These are phyloP conservation scores for Sisyra terminalis DNA, from an alignment of 2,888 invertebrate genomes.

Conservation along the genomic window DNA sequence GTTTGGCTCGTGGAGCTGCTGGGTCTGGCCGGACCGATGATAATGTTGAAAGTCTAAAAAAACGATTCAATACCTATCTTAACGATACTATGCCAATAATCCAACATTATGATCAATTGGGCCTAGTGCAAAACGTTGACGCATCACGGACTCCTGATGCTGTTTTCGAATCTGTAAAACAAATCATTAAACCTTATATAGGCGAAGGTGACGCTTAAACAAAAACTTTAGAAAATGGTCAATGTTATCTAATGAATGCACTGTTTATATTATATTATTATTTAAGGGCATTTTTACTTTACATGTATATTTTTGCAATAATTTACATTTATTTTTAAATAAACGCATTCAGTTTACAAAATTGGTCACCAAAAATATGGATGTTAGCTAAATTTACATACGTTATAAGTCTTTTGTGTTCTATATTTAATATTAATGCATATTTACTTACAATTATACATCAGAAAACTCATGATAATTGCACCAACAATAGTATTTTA, in stretches of 20 bases:
- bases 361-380: too few relatives aligned
- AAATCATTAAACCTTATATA: slow-evolving; percentile 15
- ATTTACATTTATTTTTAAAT: too few relatives aligned
- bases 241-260: not conserved
- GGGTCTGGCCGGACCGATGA: slow-evolving; percentile 92
- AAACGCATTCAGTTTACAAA: too few relatives aligned
- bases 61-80: slow-evolving; percentile 72
- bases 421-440: too few relatives aligned
- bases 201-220: slow-evolving; percentile 10
- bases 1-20: slow-evolving; percentile 69
- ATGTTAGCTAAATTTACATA: too few relatives aligned
- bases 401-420: too few relatives aligned
- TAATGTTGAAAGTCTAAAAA: slow-evolving; percentile 72
- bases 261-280: too few relatives aligned
- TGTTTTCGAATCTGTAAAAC: slow-evolving; percentile 32
- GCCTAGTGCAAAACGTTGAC: slow-evolving; percentile 60
- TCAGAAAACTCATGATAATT: too few relatives aligned
- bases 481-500: too few relatives aligned
- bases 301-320: too few relatives aligned
- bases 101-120: slow-evolving; percentile 52
- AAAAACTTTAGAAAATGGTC: not conserved
- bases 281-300: too few relatives aligned
- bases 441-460: too few relatives aligned
- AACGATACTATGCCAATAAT: slow-evolving; percentile 84
- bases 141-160: slow-evolving; percentile 46